Evolutionary conservation across 2,797 vertebrate genomes (phyloP), one percentile per base, ranked within the genome.

Genomic region (Mareca strepera): DNA sequence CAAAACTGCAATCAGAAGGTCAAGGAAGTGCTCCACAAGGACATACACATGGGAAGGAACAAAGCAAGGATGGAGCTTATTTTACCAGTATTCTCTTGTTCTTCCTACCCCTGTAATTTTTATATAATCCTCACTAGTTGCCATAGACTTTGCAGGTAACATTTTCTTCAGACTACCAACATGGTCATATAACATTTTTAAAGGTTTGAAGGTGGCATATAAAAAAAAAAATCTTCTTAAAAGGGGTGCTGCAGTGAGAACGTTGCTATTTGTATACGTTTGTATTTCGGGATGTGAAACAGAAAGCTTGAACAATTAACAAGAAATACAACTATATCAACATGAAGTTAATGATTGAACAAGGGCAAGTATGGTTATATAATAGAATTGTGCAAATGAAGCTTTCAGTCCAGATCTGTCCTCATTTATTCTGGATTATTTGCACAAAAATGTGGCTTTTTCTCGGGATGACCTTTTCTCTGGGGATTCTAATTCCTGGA

Each of bases 401-500:
- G 0, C 12, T 3, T 46, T 92, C 31, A 59, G 18, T 56, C 31
- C 43, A 70, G 43, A 82, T 44, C 12, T 73, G 20, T 64, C 41
- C 4, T 81, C 15, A 10, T 87, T 50, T 20, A 11, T 22, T 8
- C 43, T 68, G 37, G 22, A 12, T 37, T 93, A 50, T 88, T 33
- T 26, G 44, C 58, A 88, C 46, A 86, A 93, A 86, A 50, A 97
- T 97, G 96, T 62, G 56, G 89, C 50, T 94, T 94, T 86, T 94
- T 82, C 68, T 95, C 70, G 33, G 70, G 48, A 94, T 93, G 43
- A 26, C 70, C 43, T 93, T 92, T 72, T 90, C 81, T 79, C 72
- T 97, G 73, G 97, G 88, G 41, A 79, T 70, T 35, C 59, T 96
- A 55, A 92, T 95, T 92, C 91, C 94, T 82, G 96, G 93, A 90